Evolutionary conservation across 2,797 vertebrate genomes (phyloP), one percentile per base, ranked within the genome.

Genomic region (Phaenicophaeus curvirostris): DNA sequence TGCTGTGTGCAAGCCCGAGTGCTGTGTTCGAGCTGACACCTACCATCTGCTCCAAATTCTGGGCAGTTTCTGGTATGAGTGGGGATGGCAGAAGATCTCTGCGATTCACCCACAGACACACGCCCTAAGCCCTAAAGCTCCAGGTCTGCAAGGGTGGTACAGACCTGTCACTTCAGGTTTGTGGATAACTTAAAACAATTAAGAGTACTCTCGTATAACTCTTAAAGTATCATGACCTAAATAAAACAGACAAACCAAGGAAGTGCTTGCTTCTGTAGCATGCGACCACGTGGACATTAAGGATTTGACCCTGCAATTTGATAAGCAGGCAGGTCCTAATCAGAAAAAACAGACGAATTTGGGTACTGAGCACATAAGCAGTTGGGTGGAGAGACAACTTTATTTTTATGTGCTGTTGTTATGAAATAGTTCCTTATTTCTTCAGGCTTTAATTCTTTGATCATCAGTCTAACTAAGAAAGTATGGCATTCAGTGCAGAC

Each of bases 351-450:
- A 21, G n/a, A 46, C 2, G 1, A 88, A 55, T 66, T 62, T 35
- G 15, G 9, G 6, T 59, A 44, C 35, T 81, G 84, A 41, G 27
- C 35, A 24, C 58, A 24, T 50, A 69, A 87, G 42, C 41, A 48
- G 66, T 11, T 76, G 25, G 8, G 14, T 54, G 33, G 35, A 74
- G 89, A 82, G 8, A 81, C 86, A 81, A 51, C 39, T 57, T 42
- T 8, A 59, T 91, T 82, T 89, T 93, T 21, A 50, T 76, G 25
- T 73, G 58, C 44, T 61, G 3, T 48, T 84, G 17, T 66, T 84
- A 59, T 50, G 58, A 90, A 93, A 86, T 75, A 82, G 9, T 6
- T 89, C 15, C 19, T 86, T 82, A 54, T 83, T 93, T 94, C 63
- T 92, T 12, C 41, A 51, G 33, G 23, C 33, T 92, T 93, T 82